Evolutionary conservation across 2,797 vertebrate genomes (phyloP), one percentile per base, ranked within the genome.

Genomic region (Oryzias dopingdopingensis): DNA sequence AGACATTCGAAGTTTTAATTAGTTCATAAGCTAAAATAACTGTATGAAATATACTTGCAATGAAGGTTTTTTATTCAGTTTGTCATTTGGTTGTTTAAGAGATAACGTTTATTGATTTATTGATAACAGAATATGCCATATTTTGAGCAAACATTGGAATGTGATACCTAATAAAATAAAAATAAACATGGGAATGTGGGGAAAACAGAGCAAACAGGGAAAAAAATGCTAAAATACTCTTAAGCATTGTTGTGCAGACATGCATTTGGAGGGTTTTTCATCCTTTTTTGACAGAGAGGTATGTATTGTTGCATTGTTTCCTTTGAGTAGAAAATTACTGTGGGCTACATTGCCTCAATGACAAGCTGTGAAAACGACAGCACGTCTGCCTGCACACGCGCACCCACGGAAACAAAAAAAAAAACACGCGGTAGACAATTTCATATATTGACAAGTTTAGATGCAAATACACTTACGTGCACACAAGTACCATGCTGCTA

Each of bases 311-410:
- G 52, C 71, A 86, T 88, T 89, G 87, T 89, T 88, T 77, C 67
- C 72, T 73, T 78, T 86, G 88, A 89, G 83, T 65, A 87, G 83
- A 89, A 88, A 84, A 89, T 89, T 86, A 88, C 80, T 86, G 86
- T 70, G 82, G 81, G 80, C 62, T n/a, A 20, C 62, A 79, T 77
- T 79, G 72, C 84, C 79, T 78, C 83, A 62, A 70, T 87, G 86
- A 89, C 80, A 59, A 85, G 79, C 80, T 74, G 76, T 86, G 81
- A 85, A 76, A 78, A 76, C 82, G 79, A 74, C 83, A 75, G 68
- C 78, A 63, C 57, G 75, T 74, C 67, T 61, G 62, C 60, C 49
- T 4, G 41, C 51, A 52, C 70, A 57, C 72, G 59, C 76, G 50
- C 58, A 48, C 56, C 41, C 59, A 55, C 43, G 56, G 69, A 70